Evolutionary conservation across 2,797 vertebrate species (phyloP).

Genomic region (Bovichtus variegatus): DNA sequence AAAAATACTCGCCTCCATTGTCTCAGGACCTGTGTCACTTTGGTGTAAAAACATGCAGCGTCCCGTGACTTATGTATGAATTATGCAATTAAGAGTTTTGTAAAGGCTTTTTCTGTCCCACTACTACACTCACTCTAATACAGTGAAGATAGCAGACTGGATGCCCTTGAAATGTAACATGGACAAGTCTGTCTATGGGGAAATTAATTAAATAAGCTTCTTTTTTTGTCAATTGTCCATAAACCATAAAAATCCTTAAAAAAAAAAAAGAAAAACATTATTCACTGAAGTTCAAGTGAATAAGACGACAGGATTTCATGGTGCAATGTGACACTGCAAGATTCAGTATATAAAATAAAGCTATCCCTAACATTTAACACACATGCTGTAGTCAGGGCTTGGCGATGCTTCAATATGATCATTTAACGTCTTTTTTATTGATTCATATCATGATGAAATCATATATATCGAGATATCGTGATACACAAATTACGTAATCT

Average conservation of each 20-base stretch:
- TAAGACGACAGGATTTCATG: too few species aligned
- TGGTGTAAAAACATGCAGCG: conserved; percentile 32
- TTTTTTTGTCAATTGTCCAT: not conserved
- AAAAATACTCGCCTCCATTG: conserved; percentile 22
- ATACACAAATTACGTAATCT: not conserved
- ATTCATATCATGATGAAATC: too few species aligned
- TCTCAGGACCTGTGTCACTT: conserved; percentile 12
- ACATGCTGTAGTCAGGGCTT: too few species aligned
- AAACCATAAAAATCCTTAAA: too few species aligned
- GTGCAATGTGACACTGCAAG: too few species aligned
- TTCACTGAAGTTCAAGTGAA: not conserved
- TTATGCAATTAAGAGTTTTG: conserved; percentile 20
- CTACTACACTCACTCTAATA: not conserved
- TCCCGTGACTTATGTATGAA: conserved; percentile 24
- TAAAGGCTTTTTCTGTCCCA: not conserved
- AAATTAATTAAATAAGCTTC: not conserved
- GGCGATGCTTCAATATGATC: too few species aligned
- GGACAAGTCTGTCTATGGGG: not conserved
- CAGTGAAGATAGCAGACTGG: not conserved
- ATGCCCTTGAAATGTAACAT: not conserved
- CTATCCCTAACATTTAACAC: too few species aligned
- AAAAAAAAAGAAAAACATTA: not conserved
- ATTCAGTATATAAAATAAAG: too few species aligned
- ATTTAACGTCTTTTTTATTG: too few species aligned
- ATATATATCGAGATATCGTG: not conserved